Conservation (phyloP, 2,113 vertebrate genomes). For the Odocoileus hemionus region DNA sequence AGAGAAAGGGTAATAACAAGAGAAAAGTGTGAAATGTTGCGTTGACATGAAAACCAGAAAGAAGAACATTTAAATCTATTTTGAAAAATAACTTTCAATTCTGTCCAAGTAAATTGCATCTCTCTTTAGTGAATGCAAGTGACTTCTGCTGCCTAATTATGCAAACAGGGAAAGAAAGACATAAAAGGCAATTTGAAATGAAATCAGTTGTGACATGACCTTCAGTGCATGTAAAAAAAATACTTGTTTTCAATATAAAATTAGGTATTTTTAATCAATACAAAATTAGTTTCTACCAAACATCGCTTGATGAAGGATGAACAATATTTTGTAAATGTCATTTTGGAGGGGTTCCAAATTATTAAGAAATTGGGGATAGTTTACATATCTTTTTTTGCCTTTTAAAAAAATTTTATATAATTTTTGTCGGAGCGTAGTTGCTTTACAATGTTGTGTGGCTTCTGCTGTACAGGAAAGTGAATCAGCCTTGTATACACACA, state of each 20-base stretch:
- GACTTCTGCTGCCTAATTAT: not conserved
- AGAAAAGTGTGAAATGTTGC: not conserved
- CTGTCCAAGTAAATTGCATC: not conserved
- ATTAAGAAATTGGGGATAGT: not conserved
- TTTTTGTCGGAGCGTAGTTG: not conserved
- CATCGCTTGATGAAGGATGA: not conserved
- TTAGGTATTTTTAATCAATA: not conserved
- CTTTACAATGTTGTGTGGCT: not conserved
- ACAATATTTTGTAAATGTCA: not conserved
- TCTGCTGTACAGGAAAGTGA: not conserved
- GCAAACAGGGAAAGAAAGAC: not conserved
- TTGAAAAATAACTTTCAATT: not conserved
- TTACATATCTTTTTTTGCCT: not conserved
- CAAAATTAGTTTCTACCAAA: not conserved
- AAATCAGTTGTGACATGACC: not conserved
- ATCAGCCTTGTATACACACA: rapidly evolving
- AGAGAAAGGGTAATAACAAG: not conserved
- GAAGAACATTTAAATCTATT: not conserved
- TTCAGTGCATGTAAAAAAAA: not conserved
- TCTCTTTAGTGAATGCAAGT: not conserved
- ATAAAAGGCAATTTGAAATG: not conserved
- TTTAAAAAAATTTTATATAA: not conserved
- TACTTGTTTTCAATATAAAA: not conserved
- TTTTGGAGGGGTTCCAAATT: not conserved
- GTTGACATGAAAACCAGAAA: not conserved